These are phyloP conservation scores for Aporrectodea caliginosa DNA, from an alignment of 1,140 invertebrate genomes.

Conservation along the genomic window DNA sequence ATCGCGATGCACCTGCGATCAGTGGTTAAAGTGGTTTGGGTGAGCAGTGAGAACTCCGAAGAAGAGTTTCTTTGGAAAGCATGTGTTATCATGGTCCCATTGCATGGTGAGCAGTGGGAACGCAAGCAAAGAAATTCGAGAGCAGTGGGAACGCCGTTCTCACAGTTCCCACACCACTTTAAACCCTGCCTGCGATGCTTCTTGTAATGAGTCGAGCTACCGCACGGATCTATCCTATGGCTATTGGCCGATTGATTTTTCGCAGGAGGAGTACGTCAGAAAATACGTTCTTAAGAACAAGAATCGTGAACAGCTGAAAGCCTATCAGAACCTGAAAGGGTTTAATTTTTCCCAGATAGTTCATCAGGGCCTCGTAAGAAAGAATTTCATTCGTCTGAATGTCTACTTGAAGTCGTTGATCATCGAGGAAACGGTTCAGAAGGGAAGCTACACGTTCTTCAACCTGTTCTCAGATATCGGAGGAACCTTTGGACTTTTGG, in stretches of 20 bases:
- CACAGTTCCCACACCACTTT: no score
- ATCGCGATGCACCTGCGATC: constrained; percentile 5
- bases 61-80: no score
- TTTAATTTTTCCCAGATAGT: constrained; percentile 7
- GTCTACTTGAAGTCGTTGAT: constrained; percentile 17
- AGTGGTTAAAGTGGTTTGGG: no score
- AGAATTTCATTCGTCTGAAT: constrained; percentile 23
- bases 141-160: no score
- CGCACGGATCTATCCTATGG: constrained; percentile 4
- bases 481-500: constrained; percentile 25
- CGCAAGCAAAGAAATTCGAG: no score
- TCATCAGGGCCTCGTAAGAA: background rate
- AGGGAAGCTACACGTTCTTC: constrained; percentile 12
- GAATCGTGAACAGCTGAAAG: constrained; percentile 9
- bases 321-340: constrained; percentile 10
- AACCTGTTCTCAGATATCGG: constrained; percentile 22
- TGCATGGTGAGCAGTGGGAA: no score
- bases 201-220: constrained; percentile 14
- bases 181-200: no score
- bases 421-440: constrained; percentile 15
- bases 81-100: no score
- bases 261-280: constrained; percentile 8
- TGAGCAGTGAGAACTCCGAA: no score
- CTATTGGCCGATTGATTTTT: constrained; percentile 21
- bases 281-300: background rate